These are phyloP conservation scores for Pseudopipra pipra DNA, from an alignment of 2,113 vertebrate genomes.

Conservation along the genomic window DNA sequence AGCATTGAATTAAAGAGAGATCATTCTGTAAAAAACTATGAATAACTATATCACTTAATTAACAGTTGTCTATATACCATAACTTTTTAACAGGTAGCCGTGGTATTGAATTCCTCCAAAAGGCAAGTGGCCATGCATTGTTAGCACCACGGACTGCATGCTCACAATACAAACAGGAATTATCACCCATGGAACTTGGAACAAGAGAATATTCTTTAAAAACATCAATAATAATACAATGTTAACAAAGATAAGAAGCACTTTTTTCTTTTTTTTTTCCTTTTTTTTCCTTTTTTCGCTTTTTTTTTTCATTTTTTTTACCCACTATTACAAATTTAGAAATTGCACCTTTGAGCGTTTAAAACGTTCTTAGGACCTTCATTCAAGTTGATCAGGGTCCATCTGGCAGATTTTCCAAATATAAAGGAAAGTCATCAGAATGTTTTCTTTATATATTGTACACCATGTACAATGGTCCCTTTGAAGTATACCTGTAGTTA, in stretches of 20 bases:
- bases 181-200: constrained; percentile 72
- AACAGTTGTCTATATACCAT: constrained; percentile 70
- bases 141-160: constrained; percentile 79
- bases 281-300: neutral
- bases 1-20: constrained; percentile 68
- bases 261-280: constrained; percentile 47
- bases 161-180: constrained; percentile 82
- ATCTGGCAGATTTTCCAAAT: constrained; percentile 70
- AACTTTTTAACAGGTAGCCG: constrained; percentile 70
- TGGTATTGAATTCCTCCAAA: constrained; percentile 72
- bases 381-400: constrained; percentile 52
- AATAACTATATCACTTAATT: constrained; percentile 67
- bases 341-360: constrained; percentile 81
- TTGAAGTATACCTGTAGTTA: constrained; percentile 85
- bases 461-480: constrained; percentile 79
- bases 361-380: constrained; percentile 72
- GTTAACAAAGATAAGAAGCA: constrained; percentile 86
- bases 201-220: constrained; percentile 73
- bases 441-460: constrained; percentile 67
- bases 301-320: constrained; percentile 41
- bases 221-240: constrained; percentile 79
- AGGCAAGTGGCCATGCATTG: constrained; percentile 80
- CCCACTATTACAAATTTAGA: constrained; percentile 84
- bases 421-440: constrained; percentile 68
- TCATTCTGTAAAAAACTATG: constrained; percentile 67